These are phyloP conservation scores for Tachina lurida DNA, from an alignment of 2,888 invertebrate species.

Conservation along the genomic window DNA sequence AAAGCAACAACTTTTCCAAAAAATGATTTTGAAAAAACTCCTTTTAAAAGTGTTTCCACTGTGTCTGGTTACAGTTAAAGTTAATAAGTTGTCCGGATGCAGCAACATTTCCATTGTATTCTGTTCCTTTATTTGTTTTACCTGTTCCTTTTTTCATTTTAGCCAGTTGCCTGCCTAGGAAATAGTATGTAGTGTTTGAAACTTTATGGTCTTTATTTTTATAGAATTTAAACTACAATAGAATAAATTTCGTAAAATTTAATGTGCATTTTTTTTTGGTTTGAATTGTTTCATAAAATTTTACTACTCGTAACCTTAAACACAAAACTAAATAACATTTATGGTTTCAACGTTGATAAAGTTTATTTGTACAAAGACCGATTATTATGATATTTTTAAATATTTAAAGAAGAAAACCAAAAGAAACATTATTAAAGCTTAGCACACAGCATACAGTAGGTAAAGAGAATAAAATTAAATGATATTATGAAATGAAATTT, in stretches of 20 bases:
- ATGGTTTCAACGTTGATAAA: slow-evolving; percentile 41
- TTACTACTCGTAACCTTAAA: slow-evolving; percentile 11
- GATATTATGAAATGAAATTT: slow-evolving; percentile 21
- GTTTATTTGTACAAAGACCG: slow-evolving; percentile 28
- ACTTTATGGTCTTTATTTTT: slow-evolving; percentile 19
- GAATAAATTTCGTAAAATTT: slow-evolving; percentile 45
- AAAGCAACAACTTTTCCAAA: not conserved
- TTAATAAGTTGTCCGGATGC: slow-evolving; percentile 44
- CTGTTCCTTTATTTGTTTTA: slow-evolving; percentile 6
- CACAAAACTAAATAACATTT: slow-evolving; percentile 37
- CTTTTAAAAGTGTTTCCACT: not conserved
- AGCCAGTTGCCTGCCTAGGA: slow-evolving; percentile 5
- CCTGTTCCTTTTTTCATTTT: not conserved
- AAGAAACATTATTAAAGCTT: not conserved
- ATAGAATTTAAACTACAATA: slow-evolving; percentile 31
- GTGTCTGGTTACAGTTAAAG: slow-evolving; percentile 16
- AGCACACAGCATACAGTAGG: not conserved
- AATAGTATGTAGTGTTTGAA: slow-evolving; percentile 30
- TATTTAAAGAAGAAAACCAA: not conserved
- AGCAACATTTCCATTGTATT: slow-evolving; percentile 30
- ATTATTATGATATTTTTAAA: slow-evolving; percentile 30
- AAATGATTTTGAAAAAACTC: not conserved
- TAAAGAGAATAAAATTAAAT: slow-evolving; percentile 5
- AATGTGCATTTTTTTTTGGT: slow-evolving; percentile 18
- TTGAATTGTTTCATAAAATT: slow-evolving; percentile 20